Evolutionary conservation across 2,797 vertebrate genomes (phyloP), one percentile per base, ranked within the genome.

Genomic region (Crocidura indochinensis): DNA sequence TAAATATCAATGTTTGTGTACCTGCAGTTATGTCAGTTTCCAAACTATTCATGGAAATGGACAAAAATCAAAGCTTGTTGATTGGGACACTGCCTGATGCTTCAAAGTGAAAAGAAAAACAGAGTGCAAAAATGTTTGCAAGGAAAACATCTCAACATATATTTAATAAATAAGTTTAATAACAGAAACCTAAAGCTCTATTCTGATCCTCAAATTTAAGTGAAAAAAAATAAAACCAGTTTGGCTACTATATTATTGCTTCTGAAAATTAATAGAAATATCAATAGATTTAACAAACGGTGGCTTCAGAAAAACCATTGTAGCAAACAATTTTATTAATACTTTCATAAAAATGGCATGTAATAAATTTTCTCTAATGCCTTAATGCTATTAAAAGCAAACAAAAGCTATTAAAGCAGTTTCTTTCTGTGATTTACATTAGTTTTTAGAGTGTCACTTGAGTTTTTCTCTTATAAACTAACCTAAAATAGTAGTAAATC

Each of bases 241-340:
- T 94, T 91, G 38, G 65, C 29, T 95, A 92, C 74, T 84, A 17
- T 46, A 85, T 68, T 94, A 90, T 89, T 78, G 79, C 75, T 86
- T 38, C 87, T 17, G 94, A 86, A 97, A 94, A 94, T 68, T 38
- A 93, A 90, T 77, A 6, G 68, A 96, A 96, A 93, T n/a, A 94
- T 82, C 96, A 46, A 97, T 93, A 92, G 91, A 96, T 71, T 93
- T 97, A 92, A 96, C n/a, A 96, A 95, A 97, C 65, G 94, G 79
- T 96, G 80, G 87, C 90, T 97, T 97, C 93, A 95, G 85, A 96
- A 97, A 96, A 81, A 95, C 51, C 75, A 95, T 75, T 94, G 88
- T 96, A 97, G 94, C 84, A 97, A 97, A 96, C 27, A 93, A 95
- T 93, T 96, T 97, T 96, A 96, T 97, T 97, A 97, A 93, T 92